Base-by-base conservation (phyloP, 2,797 vertebrate genomes). In the Coregonus ussuriensis region DNA sequence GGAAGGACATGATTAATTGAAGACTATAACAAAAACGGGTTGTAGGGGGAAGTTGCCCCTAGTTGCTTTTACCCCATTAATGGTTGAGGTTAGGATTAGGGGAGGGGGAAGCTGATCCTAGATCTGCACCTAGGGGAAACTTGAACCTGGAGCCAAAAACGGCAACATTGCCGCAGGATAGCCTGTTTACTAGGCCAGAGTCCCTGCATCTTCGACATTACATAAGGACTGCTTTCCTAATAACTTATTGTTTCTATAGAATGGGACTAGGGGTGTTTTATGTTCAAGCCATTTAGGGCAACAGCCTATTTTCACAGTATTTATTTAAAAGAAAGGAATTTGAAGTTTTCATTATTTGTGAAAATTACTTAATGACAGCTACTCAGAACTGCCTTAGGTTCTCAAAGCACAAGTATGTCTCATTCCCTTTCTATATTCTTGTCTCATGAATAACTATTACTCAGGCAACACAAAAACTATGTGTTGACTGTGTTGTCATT, bases 401-500 rank as follows among this genome's bases (percentile, higher is more conserved):
- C 62, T 80, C 29, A 72, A 79, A 62, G 72, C 16, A 71, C 25
- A 11, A 66, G 14, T 52, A 9, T 71, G 16, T 76, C 51, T 73
- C 31, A 71, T 75, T 67, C 1, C n/a, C 72, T 67, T 72, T 73
- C 37, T 62, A 33, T 68, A 68, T 73, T 68, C 74, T 73, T 67
- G 63, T 80, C 62, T 33, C 25, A 66, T 72, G 63, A 59, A 21
- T 1, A 76, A 62, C 54, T 76, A 56, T 67, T 68, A 73, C 74
- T 76, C 35, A 51, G 72, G 74, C 52, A 41, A 67, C 74, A 74
- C 53, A 62, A 75, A 71, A 77, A 25, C 18, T 16, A 59, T 53
- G 41, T 80, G 53, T 80, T 72, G 59, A 15, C 35, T 7, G 4
- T 71, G 47, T 72, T 76, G 16, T 33, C 72, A 21, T 47, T 56